Evolutionary conservation across 1,140 invertebrate species (phyloP), one percentile per base, ranked within the genome.

Genomic region (Drosophila sulfurigaster): DNA sequence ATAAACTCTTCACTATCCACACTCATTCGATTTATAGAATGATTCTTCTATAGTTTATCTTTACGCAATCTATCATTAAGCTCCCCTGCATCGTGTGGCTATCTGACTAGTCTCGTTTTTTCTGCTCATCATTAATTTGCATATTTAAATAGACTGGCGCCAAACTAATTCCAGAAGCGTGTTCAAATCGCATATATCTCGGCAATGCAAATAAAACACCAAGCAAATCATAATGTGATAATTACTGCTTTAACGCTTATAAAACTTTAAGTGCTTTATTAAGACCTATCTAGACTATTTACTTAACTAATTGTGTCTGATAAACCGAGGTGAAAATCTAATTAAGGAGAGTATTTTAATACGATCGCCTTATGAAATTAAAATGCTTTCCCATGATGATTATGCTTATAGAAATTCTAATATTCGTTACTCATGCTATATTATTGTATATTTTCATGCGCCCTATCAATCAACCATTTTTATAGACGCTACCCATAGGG

Each of bases 131-230:
- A 41, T 41, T 41, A 41, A 41, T 41, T 41, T 41, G 10, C 38
- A 41, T 41, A n/a, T 41, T 41, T 41, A 41, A 41, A 41, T 41
- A 41, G 38, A 11, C 38, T 41, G 8, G 8, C 38, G 38, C 8
- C 8, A 41, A 41, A 41, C 11, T 43, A 43, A 13, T 43, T 43
- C 41, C 41, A 43, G 41, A 13, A 43, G 41, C 41, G 41, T 13
- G 41, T 43, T 43, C 3, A 11, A 41, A 43, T 43, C 41, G 13
- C n/a, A 10, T 41, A 10, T 41, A 4, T 41, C 38, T 41, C 11
- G 38, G 38, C 38, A 41, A n/a, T 13, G 41, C 11, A 43, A 43
- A 43, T 43, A 43, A 43, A 43, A 43, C 41, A 43, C 41, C 41
- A 13, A 43, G n/a, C 11, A 43, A 41, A 41, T 43, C 41, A 13